Evolutionary conservation across 2,888 invertebrate species (phyloP).

Genomic region (Microplitis deprimator): DNA sequence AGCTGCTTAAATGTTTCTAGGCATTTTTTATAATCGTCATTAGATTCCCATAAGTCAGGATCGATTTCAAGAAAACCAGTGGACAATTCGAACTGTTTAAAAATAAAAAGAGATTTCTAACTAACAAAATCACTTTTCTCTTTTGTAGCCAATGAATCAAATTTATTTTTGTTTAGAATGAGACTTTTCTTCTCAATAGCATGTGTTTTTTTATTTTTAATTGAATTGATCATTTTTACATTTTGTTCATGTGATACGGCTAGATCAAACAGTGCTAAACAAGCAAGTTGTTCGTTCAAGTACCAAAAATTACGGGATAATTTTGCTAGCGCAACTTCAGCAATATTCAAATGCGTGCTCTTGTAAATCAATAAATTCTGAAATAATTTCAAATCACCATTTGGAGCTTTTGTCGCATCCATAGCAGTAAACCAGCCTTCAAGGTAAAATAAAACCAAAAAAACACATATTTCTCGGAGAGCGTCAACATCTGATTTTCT

Average conservation of each 20-base stretch:
- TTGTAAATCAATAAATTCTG: slow-evolving; percentile 40
- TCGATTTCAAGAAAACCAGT: too few relatives aligned
- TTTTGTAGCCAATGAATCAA: too few relatives aligned
- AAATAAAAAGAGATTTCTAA: background rate
- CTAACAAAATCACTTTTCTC: too few relatives aligned
- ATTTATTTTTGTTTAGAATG: too few relatives aligned
- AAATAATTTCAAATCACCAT: slow-evolving; percentile 44
- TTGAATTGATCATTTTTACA: slow-evolving; percentile 17
- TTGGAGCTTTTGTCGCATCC: slow-evolving; percentile 42
- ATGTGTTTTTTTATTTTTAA: background rate
- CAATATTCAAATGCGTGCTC: slow-evolving; percentile 30
- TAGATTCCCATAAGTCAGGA: too few relatives aligned
- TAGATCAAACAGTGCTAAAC: slow-evolving; percentile 41
- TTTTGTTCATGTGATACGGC: slow-evolving; percentile 22
- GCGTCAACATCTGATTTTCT: background rate
- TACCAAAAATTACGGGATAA: slow-evolving; percentile 43
- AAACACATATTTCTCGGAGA: slow-evolving; percentile 13
- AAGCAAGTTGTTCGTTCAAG: slow-evolving; percentile 36
- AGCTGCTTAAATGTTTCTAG: too few relatives aligned
- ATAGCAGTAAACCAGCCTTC: slow-evolving; percentile 43
- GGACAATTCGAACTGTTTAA: slow-evolving; percentile 9
- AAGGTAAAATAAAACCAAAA: slow-evolving; percentile 42
- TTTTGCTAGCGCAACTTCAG: slow-evolving; percentile 29
- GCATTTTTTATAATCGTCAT: too few relatives aligned
- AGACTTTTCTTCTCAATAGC: background rate